Evolutionary conservation across 2,888 invertebrate genomes (phyloP).

Genomic region (Cryptocheilus praepositus): DNA sequence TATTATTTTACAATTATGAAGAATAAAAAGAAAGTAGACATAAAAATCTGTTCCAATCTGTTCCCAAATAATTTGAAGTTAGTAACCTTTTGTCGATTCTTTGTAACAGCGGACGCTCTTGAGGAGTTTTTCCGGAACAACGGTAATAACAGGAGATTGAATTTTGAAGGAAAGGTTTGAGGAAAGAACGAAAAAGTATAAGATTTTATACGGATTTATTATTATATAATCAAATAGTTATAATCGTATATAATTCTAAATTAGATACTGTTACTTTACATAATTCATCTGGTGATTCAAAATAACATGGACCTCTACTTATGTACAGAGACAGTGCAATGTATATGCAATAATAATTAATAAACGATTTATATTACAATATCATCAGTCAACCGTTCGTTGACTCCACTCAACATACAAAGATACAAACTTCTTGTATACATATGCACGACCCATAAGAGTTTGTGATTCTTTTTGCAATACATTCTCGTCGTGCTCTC

Average conservation of each 20-base stretch:
- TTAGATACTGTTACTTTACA: conserved; percentile 73
- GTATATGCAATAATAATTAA: conserved; percentile 70
- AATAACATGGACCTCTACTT: conserved; percentile 73
- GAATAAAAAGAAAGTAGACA: conserved; percentile 50
- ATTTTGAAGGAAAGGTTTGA: background rate
- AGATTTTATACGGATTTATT: conserved; percentile 65
- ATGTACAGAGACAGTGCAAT: conserved; percentile 73
- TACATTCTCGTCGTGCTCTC: conserved; percentile 41
- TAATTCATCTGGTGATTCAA: conserved; percentile 71
- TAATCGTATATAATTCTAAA: conserved; percentile 73
- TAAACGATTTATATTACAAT: conserved; percentile 67
- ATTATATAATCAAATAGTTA: conserved; percentile 72
- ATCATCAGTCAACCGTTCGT: conserved; percentile 50
- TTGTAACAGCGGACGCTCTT: too few species aligned
- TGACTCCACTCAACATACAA: conserved; percentile 70
- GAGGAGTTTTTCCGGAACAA: too few species aligned
- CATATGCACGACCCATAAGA: conserved; percentile 62
- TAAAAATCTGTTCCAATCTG: background rate
- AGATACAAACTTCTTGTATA: conserved; percentile 71
- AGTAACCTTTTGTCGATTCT: too few species aligned
- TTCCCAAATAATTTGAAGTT: background rate
- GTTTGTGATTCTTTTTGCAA: conserved; percentile 44
- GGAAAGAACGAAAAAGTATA: conserved; percentile 34
- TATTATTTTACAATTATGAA: conserved; percentile 53
- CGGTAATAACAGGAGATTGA: too few species aligned